Evolutionary conservation across 2,888 invertebrate species (phyloP).

Genomic region (Xylota segnis): DNA sequence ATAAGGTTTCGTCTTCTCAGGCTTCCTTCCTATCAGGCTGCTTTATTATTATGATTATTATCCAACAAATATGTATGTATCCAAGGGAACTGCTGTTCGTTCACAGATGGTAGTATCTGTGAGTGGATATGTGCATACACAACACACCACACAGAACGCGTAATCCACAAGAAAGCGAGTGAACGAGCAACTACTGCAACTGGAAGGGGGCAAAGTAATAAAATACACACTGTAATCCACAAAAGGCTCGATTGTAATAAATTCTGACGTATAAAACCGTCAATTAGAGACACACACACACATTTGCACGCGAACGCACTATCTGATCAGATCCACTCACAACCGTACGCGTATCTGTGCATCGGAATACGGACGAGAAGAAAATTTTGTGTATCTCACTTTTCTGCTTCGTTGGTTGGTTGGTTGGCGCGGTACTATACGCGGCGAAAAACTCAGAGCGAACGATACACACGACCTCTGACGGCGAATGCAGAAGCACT

Average conservation of each 20-base stretch:
- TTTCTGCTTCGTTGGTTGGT: conserved; percentile 76
- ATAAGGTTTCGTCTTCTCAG: conserved; percentile 47
- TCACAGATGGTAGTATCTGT: conserved; percentile 63
- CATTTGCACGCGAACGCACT: conserved; percentile 15
- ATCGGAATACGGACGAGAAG: conserved; percentile 14
- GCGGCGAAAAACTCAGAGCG: conserved; percentile 27
- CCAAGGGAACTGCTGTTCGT: conserved; percentile 67
- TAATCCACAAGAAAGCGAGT: conserved; percentile 73
- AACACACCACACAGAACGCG: conserved; percentile 74
- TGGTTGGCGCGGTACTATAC: conserved; percentile 67
- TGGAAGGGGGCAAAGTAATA: conserved; percentile 63
- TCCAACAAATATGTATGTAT: conserved; percentile 62
- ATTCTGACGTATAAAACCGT: conserved; percentile 78
- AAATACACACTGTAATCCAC: conserved; percentile 73
- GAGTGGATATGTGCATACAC: conserved; percentile 61
- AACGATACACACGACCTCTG: conserved; percentile 67
- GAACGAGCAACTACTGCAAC: conserved; percentile 47
- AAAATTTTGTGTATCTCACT: conserved; percentile 61
- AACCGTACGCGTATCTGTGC: conserved; percentile 24
- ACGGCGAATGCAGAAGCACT: conserved; percentile 74
- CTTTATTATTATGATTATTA: conserved; percentile 73
- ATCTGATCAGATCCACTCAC: conserved; percentile 26
- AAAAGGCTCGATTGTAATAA: conserved; percentile 77
- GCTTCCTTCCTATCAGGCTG: conserved; percentile 60
- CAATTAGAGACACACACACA: conserved; percentile 70